Evolutionary conservation across 2,797 vertebrate species (phyloP).

Genomic region (Lophotriccus pileatus): DNA sequence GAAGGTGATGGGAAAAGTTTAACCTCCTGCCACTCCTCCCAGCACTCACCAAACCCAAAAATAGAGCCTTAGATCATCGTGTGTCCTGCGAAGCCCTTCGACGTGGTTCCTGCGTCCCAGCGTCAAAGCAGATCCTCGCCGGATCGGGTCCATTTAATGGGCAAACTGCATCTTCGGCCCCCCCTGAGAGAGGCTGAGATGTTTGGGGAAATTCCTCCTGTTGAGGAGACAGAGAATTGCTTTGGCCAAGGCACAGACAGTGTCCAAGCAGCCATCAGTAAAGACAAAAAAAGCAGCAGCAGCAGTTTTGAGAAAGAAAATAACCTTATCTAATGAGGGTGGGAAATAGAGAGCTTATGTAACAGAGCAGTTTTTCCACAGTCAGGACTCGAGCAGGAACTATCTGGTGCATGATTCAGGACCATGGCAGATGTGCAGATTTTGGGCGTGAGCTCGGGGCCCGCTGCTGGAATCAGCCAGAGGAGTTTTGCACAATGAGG

Average conservation of each 20-base stretch:
- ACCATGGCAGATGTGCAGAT: neutral
- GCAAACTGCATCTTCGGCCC: accelerated
- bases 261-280: neutral
- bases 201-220: neutral
- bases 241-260: neutral
- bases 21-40: conserved; percentile 65
- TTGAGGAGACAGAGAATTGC: neutral
- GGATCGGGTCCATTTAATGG: neutral
- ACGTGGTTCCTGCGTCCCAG: neutral
- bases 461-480: neutral
- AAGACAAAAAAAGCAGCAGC: neutral
- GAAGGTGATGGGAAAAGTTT: conserved; percentile 73
- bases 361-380: neutral
- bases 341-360: neutral
- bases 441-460: neutral
- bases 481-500: neutral
- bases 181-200: neutral
- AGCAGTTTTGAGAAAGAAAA: neutral
- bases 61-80: conserved; percentile 36
- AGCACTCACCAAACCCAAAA: conserved; percentile 53
- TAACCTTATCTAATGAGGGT: neutral
- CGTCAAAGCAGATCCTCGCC: accelerated
- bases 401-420: neutral
- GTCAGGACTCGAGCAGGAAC: neutral
- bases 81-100: neutral